A percentile compares a stretch with the other conserved stretches of the same genome.
Evolutionary conservation across 2,113 vertebrate species (phyloP).

Genomic region (Malurus melanocephalus): DNA sequence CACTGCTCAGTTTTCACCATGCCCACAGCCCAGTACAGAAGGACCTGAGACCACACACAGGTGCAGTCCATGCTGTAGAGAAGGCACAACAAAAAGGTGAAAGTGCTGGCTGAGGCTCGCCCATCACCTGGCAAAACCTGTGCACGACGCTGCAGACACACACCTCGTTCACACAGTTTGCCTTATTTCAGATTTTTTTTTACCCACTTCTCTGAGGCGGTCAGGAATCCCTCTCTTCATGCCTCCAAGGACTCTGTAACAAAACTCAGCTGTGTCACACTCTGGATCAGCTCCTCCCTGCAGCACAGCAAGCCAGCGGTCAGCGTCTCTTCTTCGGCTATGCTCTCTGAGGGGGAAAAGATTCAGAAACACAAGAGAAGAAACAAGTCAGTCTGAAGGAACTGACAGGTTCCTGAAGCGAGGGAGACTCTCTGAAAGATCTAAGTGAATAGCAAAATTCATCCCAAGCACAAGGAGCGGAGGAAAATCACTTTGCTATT

Average conservation of each 20-base stretch:
- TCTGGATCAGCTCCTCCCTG: slow-evolving; percentile 69
- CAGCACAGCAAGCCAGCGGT: slow-evolving; percentile 52
- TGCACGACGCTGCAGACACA: background rate
- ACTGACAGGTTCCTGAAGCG: slow-evolving; percentile 59
- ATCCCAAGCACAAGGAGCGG: slow-evolving; percentile 56
- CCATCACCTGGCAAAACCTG: background rate
- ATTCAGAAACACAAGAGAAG: slow-evolving; percentile 57
- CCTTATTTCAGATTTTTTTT: background rate
- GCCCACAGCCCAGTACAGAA: background rate
- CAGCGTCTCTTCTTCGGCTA: slow-evolving; percentile 33
- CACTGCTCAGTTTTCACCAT: background rate
- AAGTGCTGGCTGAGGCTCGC: background rate
- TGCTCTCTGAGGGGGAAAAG: slow-evolving; percentile 20
- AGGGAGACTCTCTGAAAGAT: slow-evolving; percentile 55
- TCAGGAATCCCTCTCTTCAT: slow-evolving; percentile 69
- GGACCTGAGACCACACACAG: background rate
- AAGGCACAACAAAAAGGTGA: background rate
- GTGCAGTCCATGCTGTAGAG: rapidly evolving
- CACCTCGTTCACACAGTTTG: background rate
- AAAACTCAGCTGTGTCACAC: slow-evolving; percentile 69
- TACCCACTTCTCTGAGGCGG: slow-evolving; percentile 70
- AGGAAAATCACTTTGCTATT: slow-evolving; percentile 76
- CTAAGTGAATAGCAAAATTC: slow-evolving; percentile 75
- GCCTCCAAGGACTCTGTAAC: slow-evolving; percentile 71
- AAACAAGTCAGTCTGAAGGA: slow-evolving; percentile 66